These are phyloP conservation scores for Nylanderia fulva DNA, from an alignment of 1,140 invertebrate species.

Conservation along the genomic window DNA sequence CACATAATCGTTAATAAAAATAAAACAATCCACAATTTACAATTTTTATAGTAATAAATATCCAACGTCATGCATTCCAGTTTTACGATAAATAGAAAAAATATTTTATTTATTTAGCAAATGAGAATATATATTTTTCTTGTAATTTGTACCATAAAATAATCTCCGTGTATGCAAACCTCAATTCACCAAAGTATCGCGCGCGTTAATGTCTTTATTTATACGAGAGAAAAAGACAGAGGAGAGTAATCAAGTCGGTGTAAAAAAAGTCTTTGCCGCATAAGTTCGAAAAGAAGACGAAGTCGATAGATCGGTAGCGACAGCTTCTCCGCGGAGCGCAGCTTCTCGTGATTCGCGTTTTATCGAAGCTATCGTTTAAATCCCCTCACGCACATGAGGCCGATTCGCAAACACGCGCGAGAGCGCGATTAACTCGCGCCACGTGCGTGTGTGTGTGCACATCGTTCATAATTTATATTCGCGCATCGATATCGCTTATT, in stretches of 20 bases:
- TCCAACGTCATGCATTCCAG: too few species aligned
- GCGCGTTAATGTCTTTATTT: background rate
- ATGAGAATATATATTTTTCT: too few species aligned
- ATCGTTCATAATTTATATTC: slow-evolving; percentile 55
- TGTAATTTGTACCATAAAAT: too few species aligned
- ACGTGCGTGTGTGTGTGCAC: background rate
- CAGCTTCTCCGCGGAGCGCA: slow-evolving; percentile 57
- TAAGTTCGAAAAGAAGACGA: slow-evolving; percentile 25
- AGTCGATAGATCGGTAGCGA: slow-evolving; percentile 74
- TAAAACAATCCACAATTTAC: too few species aligned
- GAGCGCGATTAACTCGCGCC: slow-evolving; percentile 19
- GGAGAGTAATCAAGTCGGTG: background rate
- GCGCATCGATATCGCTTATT: slow-evolving; percentile 50
- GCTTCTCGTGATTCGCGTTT: slow-evolving; percentile 73
- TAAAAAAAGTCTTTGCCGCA: slow-evolving; percentile 18
- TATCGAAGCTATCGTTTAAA: slow-evolving; percentile 75
- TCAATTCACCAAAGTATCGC: slow-evolving; percentile 40
- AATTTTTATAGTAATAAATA: too few species aligned
- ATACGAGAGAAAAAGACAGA: background rate
- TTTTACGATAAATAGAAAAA: too few species aligned
- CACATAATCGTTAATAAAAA: too few species aligned
- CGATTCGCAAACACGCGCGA: slow-evolving; percentile 1
- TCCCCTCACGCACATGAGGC: slow-evolving; percentile 48
- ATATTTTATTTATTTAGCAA: too few species aligned
- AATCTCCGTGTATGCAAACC: background rate